Percentiles rank a stretch among this genome's conserved stretches.
Conservation (phyloP, 2,888 invertebrate genomes). For the Melieria picta region DNA sequence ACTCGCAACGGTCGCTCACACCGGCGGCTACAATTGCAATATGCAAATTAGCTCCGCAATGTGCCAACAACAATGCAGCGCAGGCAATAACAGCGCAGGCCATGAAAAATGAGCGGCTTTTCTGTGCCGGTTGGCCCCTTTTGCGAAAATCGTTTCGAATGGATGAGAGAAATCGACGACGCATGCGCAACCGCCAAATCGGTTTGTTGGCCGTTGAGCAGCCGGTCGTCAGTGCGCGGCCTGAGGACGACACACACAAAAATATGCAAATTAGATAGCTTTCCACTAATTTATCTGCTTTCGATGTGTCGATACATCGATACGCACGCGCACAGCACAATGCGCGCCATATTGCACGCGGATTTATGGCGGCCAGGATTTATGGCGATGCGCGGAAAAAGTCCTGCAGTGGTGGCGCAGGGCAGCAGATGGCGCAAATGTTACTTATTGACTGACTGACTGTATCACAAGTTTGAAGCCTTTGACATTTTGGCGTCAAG, state of each 20-base stretch:
- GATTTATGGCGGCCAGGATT: no score
- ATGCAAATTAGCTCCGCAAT: slow-evolving; percentile 34
- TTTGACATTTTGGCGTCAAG: no score
- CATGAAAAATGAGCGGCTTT: slow-evolving; percentile 6
- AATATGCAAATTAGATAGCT: slow-evolving; percentile 56
- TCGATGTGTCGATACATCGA: background rate
- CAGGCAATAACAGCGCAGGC: slow-evolving; percentile 9
- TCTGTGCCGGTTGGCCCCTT: background rate
- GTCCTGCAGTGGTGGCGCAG: no score
- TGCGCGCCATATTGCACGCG: no score
- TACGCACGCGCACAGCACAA: slow-evolving; percentile 15
- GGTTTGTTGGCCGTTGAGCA: slow-evolving; percentile 42
- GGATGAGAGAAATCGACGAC: no score
- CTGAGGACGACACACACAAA: slow-evolving; percentile 5
- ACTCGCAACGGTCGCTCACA: no score
- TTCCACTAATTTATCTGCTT: slow-evolving; percentile 18
- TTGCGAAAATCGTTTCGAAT: slow-evolving; percentile 34
- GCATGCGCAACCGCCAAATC: no score
- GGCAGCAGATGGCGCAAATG: no score
- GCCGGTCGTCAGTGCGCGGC: background rate
- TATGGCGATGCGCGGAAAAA: no score
- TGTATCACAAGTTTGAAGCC: no score
- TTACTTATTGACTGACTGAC: no score
- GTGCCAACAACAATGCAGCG: slow-evolving; percentile 26
- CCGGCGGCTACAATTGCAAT: slow-evolving; percentile 19